Evolutionary conservation across 2,113 vertebrate genomes (phyloP).

Genomic region (Clarias batrachus): DNA sequence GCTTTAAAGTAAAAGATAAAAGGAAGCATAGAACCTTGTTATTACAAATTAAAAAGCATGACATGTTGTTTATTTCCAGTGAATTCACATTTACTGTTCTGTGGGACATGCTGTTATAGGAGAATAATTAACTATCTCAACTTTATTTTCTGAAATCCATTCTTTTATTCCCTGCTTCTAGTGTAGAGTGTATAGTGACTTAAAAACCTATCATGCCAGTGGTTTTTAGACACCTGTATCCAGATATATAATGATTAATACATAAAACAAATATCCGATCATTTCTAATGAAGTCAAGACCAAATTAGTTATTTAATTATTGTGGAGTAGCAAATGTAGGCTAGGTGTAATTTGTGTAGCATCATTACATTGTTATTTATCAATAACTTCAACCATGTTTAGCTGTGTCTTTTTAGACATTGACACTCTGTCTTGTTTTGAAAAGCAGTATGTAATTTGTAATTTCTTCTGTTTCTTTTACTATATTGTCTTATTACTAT

Average conservation of each 20-base stretch:
- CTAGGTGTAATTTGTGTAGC: not conserved
- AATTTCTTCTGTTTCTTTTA: not conserved
- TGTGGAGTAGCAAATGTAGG: not conserved
- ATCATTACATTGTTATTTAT: not conserved
- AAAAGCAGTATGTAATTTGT: not conserved
- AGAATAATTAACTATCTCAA: not conserved
- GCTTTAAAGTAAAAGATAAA: not conserved
- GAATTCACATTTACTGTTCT: not conserved
- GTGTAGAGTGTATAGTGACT: not conserved
- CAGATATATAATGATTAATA: not conserved
- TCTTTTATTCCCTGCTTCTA: not conserved
- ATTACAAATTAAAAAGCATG: not conserved
- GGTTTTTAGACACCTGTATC: not conserved
- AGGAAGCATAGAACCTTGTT: not conserved
- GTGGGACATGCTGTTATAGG: not conserved
- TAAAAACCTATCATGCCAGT: not conserved
- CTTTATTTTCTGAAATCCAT: not conserved
- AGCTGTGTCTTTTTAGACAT: not conserved
- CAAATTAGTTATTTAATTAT: not conserved
- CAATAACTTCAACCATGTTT: not conserved
- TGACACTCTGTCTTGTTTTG: not conserved
- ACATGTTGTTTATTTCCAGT: not conserved
- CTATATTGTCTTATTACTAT: not conserved
- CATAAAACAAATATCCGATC: not conserved
- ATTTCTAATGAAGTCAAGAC: slow-evolving; percentile 30